Conservation (phyloP, 2,797 vertebrate genomes). For the Pipistrellus nathusii region DNA sequence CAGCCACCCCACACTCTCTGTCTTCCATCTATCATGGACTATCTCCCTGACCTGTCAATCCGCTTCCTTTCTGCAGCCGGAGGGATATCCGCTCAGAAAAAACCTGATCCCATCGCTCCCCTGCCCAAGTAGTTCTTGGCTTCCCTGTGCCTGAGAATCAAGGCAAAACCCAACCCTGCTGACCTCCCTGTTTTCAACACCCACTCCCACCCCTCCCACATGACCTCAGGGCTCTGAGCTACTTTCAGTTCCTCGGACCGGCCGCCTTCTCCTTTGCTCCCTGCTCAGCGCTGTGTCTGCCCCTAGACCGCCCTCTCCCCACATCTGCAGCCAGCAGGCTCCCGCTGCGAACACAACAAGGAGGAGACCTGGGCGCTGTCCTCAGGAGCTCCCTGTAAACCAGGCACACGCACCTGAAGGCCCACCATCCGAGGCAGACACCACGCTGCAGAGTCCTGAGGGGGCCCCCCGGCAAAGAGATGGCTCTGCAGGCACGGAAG, state of each 20-base stretch:
- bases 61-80: not conserved
- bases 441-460: not conserved
- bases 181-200: constrained; percentile 16
- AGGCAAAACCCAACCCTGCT: not conserved
- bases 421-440: not conserved
- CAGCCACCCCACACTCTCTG: not conserved
- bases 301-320: not conserved
- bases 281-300: not conserved
- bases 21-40: constrained; percentile 19
- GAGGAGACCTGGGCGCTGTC: not conserved
- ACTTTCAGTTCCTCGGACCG: not conserved
- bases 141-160: not conserved
- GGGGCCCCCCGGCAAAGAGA: not conserved
- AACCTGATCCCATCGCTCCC: not conserved
- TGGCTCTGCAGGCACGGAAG: not conserved
- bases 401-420: not conserved
- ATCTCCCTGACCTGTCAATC: not conserved
- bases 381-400: not conserved
- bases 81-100: constrained; percentile 36
- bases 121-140: not conserved
- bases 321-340: not conserved
- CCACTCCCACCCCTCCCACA: accelerated
- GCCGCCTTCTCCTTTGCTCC: not conserved
- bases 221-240: not conserved
- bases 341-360: not conserved